phyloP scores from a whole-genome alignment of 1,140 invertebrate genomes.

The Ostrea denselamellosa region DNA sequence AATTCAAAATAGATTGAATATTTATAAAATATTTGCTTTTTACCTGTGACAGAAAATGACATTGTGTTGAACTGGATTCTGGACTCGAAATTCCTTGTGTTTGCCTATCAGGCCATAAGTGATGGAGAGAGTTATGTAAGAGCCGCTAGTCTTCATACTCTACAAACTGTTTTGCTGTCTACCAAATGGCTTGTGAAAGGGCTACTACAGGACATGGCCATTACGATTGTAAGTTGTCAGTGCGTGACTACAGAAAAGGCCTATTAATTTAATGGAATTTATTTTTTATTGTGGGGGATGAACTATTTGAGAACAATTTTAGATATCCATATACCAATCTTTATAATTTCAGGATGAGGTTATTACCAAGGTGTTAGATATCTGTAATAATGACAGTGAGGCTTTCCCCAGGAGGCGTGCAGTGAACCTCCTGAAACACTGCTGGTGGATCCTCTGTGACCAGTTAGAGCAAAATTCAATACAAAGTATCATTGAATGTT shows the following conservation, averaged over 20 bases:
- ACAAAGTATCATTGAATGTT: not conserved
- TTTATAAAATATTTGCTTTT: no score
- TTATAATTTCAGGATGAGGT: constrained; percentile 4
- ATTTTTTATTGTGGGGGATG: not conserved
- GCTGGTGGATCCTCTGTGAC: not conserved
- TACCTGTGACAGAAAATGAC: not conserved
- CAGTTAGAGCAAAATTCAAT: not conserved
- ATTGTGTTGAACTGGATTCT: not conserved
- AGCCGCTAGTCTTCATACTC: not conserved
- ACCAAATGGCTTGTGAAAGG: not conserved
- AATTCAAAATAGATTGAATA: no score
- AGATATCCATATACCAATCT: not conserved
- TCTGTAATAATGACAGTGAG: constrained; percentile 13
- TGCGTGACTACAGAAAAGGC: not conserved
- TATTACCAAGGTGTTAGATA: not conserved
- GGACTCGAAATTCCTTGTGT: not conserved
- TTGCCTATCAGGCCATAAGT: constrained; percentile 5
- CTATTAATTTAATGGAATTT: not conserved
- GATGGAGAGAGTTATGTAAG: constrained; percentile 28
- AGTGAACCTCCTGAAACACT: not conserved
- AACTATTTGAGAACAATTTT: no score
- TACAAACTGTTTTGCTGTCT: not conserved
- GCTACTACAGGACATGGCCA: not conserved
- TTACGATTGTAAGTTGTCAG: not conserved
- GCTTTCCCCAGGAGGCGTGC: constrained; percentile 7